Percentiles rank a stretch among this genome's conserved stretches.
Conservation (phyloP, 2,888 invertebrate genomes). For the Acleris cristana region DNA sequence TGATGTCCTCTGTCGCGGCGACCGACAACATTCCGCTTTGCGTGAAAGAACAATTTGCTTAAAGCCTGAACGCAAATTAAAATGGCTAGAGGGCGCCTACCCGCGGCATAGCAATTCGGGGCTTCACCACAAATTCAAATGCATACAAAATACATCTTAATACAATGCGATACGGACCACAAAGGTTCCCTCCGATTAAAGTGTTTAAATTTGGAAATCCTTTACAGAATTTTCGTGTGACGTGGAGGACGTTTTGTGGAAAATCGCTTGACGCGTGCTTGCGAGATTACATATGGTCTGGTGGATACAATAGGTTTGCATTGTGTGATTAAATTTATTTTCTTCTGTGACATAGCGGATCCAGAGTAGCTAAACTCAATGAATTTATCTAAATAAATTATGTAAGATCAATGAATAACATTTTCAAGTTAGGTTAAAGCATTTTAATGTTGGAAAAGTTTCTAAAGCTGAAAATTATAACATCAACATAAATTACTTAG, state of each 20-base stretch:
- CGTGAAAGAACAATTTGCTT: conserved; percentile 67
- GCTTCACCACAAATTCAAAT: conserved; percentile 47
- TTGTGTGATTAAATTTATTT: conserved; percentile 25
- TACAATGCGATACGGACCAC: conserved; percentile 52
- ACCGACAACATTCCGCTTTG: conserved; percentile 59
- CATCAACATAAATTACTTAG: no score
- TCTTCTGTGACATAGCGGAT: not conserved
- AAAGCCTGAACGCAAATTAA: conserved; percentile 61
- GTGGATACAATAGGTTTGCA: conserved; percentile 39
- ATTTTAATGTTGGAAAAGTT: no score
- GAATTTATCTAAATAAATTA: no score
- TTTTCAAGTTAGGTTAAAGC: no score
- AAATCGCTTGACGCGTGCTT: conserved; percentile 52
- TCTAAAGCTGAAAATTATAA: no score
- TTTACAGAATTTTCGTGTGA: conserved; percentile 50
- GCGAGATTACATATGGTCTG: conserved; percentile 48
- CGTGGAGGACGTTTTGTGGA: conserved; percentile 54
- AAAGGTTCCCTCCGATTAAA: conserved; percentile 48
- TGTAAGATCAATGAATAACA: no score
- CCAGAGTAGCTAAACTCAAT: no score
- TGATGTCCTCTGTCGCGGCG: conserved; percentile 48
- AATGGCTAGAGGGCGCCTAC: conserved; percentile 59
- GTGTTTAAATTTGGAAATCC: conserved; percentile 50
- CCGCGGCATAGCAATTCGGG: conserved; percentile 55
- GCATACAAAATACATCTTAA: conserved; percentile 44